These are phyloP conservation scores for Nicator chloris DNA, from an alignment of 2,113 vertebrate genomes.

Conservation along the genomic window DNA sequence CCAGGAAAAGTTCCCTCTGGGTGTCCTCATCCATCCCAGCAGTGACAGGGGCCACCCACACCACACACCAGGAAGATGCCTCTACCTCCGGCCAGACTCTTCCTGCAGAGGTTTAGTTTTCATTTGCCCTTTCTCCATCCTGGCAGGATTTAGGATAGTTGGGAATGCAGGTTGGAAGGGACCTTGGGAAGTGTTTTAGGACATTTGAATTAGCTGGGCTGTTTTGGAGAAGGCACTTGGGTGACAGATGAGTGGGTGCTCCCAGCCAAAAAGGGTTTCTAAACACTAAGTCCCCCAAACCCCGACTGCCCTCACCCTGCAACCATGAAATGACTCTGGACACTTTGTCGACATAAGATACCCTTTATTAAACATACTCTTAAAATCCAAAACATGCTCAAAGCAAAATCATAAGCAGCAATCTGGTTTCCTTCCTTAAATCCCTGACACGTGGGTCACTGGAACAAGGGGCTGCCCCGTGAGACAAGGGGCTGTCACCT, in stretches of 20 bases:
- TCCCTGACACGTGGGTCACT: background rate
- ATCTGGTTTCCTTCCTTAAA: conserved; percentile 14
- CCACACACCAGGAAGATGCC: background rate
- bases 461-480: background rate
- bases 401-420: conserved; percentile 42
- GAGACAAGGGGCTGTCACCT: background rate
- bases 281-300: too few relatives aligned
- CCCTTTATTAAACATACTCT: conserved; percentile 58
- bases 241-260: background rate
- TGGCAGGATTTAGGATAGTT: background rate
- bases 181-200: background rate
- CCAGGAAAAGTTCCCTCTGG: background rate
- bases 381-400: conserved; percentile 48
- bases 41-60: background rate
- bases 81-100: background rate
- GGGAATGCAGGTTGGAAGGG: background rate
- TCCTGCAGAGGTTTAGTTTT: background rate
- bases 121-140: background rate
- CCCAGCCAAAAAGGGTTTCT: background rate
- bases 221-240: background rate
- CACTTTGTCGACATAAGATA: background rate
- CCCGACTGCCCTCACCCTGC: rapidly evolving
- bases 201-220: background rate
- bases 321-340: rapidly evolving
- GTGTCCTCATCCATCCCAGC: background rate